Percentiles rank a stretch among this genome's conserved stretches.
These are phyloP conservation scores for Celastrina argiolus DNA, from an alignment of 2,888 invertebrate species.

Conservation along the genomic window DNA sequence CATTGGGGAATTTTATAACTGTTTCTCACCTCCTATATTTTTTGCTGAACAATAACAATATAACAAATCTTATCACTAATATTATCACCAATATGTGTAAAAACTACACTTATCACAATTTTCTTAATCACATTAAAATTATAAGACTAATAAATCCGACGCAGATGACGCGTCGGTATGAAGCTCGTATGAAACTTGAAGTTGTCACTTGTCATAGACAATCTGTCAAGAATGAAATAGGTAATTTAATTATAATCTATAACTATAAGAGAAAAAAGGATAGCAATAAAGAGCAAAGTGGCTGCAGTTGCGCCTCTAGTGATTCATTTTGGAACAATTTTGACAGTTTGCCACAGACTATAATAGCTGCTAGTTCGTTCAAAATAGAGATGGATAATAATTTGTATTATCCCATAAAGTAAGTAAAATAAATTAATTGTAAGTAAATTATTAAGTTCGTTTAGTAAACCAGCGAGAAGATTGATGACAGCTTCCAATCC, in stretches of 20 bases:
- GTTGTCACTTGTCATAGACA: constrained; percentile 53
- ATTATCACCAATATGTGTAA: constrained; percentile 74
- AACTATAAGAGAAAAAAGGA: constrained; percentile 9
- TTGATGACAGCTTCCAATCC: neutral
- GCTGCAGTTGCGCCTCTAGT: constrained; percentile 21
- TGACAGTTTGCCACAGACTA: neutral
- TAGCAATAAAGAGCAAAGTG: constrained; percentile 17
- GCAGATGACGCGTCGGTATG: constrained; percentile 68
- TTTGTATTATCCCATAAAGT: too few relatives aligned
- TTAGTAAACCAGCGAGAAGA: too few relatives aligned
- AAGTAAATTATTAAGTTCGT: too few relatives aligned
- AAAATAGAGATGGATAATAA: too few relatives aligned
- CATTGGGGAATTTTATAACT: constrained; percentile 51
- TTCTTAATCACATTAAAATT: constrained; percentile 68
- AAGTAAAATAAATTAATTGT: too few relatives aligned
- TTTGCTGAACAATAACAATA: constrained; percentile 66
- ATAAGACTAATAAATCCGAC: constrained; percentile 72
- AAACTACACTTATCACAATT: constrained; percentile 77
- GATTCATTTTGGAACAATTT: neutral
- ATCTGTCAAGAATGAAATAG: constrained; percentile 24
- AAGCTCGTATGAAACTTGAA: constrained; percentile 62
- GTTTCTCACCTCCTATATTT: constrained; percentile 69
- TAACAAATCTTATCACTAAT: constrained; percentile 75
- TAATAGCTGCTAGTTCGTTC: too few relatives aligned
- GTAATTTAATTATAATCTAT: neutral